These are phyloP conservation scores for Hypolimnas misippus DNA, from an alignment of 2,888 invertebrate genomes.

Conservation along the genomic window DNA sequence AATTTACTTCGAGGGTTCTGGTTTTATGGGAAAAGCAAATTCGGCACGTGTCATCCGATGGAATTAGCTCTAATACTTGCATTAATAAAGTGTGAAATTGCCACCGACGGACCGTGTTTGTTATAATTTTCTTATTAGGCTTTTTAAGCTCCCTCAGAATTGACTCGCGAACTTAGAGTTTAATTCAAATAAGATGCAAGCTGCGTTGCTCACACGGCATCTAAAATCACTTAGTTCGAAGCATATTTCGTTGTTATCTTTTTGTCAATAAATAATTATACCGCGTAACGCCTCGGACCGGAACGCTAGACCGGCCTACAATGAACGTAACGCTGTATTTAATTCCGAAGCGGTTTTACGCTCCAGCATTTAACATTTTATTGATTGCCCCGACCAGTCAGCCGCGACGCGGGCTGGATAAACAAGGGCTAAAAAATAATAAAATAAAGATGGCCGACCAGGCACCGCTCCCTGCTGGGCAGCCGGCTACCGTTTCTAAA, in stretches of 20 bases:
- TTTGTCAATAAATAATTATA: slow-evolving; percentile 37
- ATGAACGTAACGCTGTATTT: slow-evolving; percentile 62
- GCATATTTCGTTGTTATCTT: slow-evolving; percentile 7
- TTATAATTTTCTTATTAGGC: slow-evolving; percentile 78
- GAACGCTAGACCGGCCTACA: slow-evolving; percentile 38
- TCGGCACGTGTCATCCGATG: slow-evolving; percentile 80
- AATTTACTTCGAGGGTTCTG: slow-evolving; percentile 55
- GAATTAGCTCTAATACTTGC: slow-evolving; percentile 83
- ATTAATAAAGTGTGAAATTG: slow-evolving; percentile 85
- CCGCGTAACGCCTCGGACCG: slow-evolving; percentile 28
- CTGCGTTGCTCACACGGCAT: neutral
- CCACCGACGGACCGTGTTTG: slow-evolving; percentile 73
- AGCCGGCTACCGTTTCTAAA: slow-evolving; percentile 77
- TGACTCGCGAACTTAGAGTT: slow-evolving; percentile 35
- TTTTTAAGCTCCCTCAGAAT: slow-evolving; percentile 55
- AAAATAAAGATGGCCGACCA: slow-evolving; percentile 75
- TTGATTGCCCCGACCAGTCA: slow-evolving; percentile 78
- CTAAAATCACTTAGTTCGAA: slow-evolving; percentile 12
- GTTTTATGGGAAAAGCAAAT: slow-evolving; percentile 80
- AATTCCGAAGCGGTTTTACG: slow-evolving; percentile 75
- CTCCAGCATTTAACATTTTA: slow-evolving; percentile 77
- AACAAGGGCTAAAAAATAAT: slow-evolving; percentile 78
- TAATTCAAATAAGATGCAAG: slow-evolving; percentile 9
- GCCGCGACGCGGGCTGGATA: slow-evolving; percentile 80
- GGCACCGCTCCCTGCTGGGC: slow-evolving; percentile 78